A percentile compares a stretch with the other conserved stretches of the same genome.
phyloP scores from a whole-genome alignment of 1,140 invertebrate genomes.

The Drosophila triauraria region DNA sequence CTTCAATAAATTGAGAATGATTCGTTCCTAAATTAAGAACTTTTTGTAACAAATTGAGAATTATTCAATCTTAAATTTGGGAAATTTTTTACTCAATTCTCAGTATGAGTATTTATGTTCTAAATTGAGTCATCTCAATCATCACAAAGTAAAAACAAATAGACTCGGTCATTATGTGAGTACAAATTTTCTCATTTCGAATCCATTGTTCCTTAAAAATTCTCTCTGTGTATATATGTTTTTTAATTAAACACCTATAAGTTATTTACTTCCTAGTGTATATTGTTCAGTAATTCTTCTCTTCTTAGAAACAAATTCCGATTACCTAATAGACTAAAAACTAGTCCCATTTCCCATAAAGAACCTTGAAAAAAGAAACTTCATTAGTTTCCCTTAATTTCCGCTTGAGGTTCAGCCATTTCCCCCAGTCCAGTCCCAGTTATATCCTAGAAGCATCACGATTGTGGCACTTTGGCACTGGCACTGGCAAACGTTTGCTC shows the following conservation, averaged over 20 bases:
- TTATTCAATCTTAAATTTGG: too few relatives aligned
- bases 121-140: too few relatives aligned
- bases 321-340: not conserved
- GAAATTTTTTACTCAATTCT: too few relatives aligned
- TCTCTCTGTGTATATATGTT: not conserved
- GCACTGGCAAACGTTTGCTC: slow-evolving; percentile 16
- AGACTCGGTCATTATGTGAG: too few relatives aligned
- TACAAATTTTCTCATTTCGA: too few relatives aligned
- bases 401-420: slow-evolving; percentile 4
- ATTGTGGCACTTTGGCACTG: not conserved
- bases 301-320: not conserved
- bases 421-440: not conserved
- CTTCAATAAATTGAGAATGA: too few relatives aligned
- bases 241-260: not conserved
- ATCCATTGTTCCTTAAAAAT: too few relatives aligned
- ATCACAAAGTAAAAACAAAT: too few relatives aligned
- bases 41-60: too few relatives aligned
- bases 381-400: not conserved
- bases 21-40: too few relatives aligned
- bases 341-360: not conserved
- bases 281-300: not conserved
- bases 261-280: not conserved
- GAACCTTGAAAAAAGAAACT: too few relatives aligned
- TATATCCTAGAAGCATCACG: not conserved
- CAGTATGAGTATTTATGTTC: too few relatives aligned